phyloP scores from a whole-genome alignment of 2,113 vertebrate genomes.

The Nannobrachium achirus region DNA sequence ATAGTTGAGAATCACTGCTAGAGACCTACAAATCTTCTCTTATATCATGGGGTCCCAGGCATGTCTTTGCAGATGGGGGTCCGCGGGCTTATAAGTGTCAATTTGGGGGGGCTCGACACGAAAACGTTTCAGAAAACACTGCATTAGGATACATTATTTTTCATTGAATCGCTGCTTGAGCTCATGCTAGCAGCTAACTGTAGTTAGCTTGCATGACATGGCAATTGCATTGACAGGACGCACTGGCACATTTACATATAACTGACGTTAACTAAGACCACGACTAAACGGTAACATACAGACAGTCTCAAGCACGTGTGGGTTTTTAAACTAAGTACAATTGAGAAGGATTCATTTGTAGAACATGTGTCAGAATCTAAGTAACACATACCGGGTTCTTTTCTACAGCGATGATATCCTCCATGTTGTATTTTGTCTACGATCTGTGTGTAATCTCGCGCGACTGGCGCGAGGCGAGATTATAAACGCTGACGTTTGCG shows the following conservation, averaged over 20 bases:
- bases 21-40: too few species aligned
- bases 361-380: not conserved
- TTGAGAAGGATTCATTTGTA: not conserved
- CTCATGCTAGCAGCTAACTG: slow-evolving; percentile 48
- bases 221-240: slow-evolving; percentile 66
- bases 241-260: slow-evolving; percentile 70
- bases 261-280: not conserved
- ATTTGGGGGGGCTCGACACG: too few species aligned
- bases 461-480: too few species aligned
- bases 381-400: slow-evolving; percentile 71
- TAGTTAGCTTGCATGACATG: slow-evolving; percentile 64
- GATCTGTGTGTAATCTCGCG: not conserved
- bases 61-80: too few species aligned
- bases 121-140: too few species aligned
- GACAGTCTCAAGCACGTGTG: rapidly evolving
- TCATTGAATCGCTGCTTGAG: not conserved
- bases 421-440: slow-evolving; percentile 72
- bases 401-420: slow-evolving; percentile 78
- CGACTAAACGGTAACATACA: rapidly evolving
- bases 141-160: too few species aligned
- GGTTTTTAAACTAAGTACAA: not conserved
- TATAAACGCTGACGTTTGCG: slow-evolving; percentile 31
- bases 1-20: too few species aligned
- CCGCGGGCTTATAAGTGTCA: too few species aligned
- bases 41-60: too few species aligned